A percentile compares a stretch with the other conserved stretches of the same genome.
These are phyloP conservation scores for Metaphire vulgaris DNA, from an alignment of 1,140 invertebrate species.

Conservation along the genomic window DNA sequence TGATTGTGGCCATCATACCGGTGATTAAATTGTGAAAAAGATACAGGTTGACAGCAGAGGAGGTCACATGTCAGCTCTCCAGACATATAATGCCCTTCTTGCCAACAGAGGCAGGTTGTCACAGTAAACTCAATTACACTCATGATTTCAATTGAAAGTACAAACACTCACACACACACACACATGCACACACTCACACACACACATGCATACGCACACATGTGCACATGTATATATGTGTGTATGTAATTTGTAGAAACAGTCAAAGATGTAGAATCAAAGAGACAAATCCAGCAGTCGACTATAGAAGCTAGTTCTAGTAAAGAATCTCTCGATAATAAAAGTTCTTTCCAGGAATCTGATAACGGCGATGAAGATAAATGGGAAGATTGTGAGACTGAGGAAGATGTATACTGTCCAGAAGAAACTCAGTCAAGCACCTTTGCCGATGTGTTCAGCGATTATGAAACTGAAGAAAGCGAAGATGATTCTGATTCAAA, in stretches of 20 bases:
- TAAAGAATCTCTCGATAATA: slow-evolving; percentile 15
- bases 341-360: neutral
- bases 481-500: slow-evolving; percentile 30
- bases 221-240: no score
- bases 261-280: neutral
- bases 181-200: neutral
- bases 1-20: neutral
- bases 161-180: no score
- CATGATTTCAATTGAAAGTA: neutral
- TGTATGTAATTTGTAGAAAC: neutral
- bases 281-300: neutral
- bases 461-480: slow-evolving; percentile 37
- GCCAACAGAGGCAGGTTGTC: neutral
- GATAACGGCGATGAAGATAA: neutral
- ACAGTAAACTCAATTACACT: neutral
- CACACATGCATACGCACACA: neutral
- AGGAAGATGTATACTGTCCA: slow-evolving; percentile 35
- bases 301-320: neutral
- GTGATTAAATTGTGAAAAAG: neutral
- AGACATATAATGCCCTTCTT: neutral
- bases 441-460: slow-evolving; percentile 39
- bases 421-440: slow-evolving; percentile 34
- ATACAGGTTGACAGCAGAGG: neutral
- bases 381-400: slow-evolving; percentile 7
- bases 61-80: neutral